Conservation (phyloP, 2,797 vertebrate species). For the Hephaestus fuliginosus region DNA sequence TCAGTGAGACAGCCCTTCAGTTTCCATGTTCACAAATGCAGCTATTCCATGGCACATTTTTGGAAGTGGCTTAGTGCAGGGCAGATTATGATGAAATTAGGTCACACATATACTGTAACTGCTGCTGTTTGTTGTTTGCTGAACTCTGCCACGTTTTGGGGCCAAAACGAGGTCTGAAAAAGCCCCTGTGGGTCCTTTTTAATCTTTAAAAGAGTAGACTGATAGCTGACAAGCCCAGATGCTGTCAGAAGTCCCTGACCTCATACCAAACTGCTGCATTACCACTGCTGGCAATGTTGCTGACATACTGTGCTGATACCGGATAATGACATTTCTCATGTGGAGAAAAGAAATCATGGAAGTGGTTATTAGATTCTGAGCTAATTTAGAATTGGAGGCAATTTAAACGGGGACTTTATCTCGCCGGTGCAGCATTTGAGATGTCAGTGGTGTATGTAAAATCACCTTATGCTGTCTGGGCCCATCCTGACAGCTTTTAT, state of each 20-base stretch:
- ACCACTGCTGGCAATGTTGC: constrained; percentile 45
- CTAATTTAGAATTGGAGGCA: constrained; percentile 67
- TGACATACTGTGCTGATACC: constrained; percentile 61
- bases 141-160: constrained; percentile 16
- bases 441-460: constrained; percentile 47
- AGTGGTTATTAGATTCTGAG: constrained; percentile 64
- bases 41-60: constrained; percentile 30
- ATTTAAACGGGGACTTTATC: constrained; percentile 69
- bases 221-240: constrained; percentile 58
- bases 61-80: constrained; percentile 42
- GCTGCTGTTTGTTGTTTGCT: constrained; percentile 43
- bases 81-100: constrained; percentile 68
- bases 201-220: constrained; percentile 49
- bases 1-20: constrained; percentile 26
- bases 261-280: constrained; percentile 43
- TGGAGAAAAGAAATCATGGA: constrained; percentile 63
- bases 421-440: constrained; percentile 51
- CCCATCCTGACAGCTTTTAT: constrained; percentile 38
- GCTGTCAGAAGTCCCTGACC: constrained; percentile 49
- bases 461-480: constrained; percentile 46
- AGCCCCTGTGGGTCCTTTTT: constrained; percentile 36
- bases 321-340: constrained; percentile 69
- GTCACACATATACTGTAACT: constrained; percentile 56
- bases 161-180: constrained; percentile 40
- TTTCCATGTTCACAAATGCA: constrained; percentile 42